Conservation (phyloP, 2,888 invertebrate genomes). For the Lamellibrachia columna region DNA sequence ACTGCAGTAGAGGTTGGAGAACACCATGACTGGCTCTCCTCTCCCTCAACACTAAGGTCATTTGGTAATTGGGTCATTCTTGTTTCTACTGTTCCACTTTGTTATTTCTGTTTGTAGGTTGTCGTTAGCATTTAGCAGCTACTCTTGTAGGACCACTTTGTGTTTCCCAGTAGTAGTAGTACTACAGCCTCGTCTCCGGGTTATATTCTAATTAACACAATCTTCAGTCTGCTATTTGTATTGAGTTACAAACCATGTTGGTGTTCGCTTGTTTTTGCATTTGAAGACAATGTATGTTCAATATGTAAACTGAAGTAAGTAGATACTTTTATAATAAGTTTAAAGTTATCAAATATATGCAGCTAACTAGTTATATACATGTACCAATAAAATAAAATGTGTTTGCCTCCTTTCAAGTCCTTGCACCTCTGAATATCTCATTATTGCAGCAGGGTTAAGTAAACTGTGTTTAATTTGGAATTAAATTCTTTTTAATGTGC, state of each 20-base stretch:
- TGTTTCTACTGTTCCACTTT: too few relatives aligned
- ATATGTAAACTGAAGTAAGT: neutral
- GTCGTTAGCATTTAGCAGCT: neutral
- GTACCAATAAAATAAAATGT: too few relatives aligned
- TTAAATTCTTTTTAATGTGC: neutral
- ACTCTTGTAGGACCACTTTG: neutral
- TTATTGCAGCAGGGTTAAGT: neutral
- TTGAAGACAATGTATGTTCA: too few relatives aligned
- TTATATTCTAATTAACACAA: neutral
- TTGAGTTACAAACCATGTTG: neutral
- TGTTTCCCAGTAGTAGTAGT: neutral
- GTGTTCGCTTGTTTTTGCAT: too few relatives aligned
- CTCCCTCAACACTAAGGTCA: too few relatives aligned
- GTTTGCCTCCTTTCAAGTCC: neutral
- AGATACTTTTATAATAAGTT: neutral
- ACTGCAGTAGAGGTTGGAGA: neutral
- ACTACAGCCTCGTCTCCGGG: neutral
- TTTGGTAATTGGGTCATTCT: too few relatives aligned
- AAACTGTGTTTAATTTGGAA: neutral
- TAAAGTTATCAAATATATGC: neutral
- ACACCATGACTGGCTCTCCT: neutral
- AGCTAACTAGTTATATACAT: neutral
- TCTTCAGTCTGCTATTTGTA: neutral
- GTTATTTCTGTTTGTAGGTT: too few relatives aligned
- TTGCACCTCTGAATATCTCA: neutral